phyloP scores from a whole-genome alignment of 1,140 invertebrate genomes.

The Saxidomus purpurata region DNA sequence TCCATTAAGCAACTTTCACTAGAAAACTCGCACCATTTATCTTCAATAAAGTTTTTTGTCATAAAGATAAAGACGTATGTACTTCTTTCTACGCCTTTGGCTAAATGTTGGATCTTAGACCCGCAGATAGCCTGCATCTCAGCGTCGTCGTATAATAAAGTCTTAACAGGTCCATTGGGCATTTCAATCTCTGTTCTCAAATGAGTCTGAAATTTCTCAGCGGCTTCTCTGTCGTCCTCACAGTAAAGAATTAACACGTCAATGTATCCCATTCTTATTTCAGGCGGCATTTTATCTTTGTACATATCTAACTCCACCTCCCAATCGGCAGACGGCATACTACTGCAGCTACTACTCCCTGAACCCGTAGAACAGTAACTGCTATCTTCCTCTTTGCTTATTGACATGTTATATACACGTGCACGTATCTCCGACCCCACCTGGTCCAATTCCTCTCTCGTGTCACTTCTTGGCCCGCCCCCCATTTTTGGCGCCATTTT shows the following conservation, averaged over 20 bases:
- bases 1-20: slow-evolving; percentile 76
- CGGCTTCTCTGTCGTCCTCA: slow-evolving; percentile 66
- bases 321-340: slow-evolving; percentile 34
- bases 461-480: neutral
- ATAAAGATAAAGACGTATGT: slow-evolving; percentile 76
- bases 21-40: slow-evolving; percentile 73
- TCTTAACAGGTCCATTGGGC: slow-evolving; percentile 44
- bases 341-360: neutral
- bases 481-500: neutral
- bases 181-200: slow-evolving; percentile 68
- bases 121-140: slow-evolving; percentile 59
- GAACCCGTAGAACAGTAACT: slow-evolving; percentile 39
- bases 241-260: slow-evolving; percentile 75
- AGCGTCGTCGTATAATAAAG: slow-evolving; percentile 69
- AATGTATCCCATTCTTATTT: slow-evolving; percentile 65
- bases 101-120: slow-evolving; percentile 66
- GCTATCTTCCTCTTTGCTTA: slow-evolving; percentile 5
- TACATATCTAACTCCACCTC: slow-evolving; percentile 41
- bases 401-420: neutral
- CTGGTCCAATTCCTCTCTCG: neutral
- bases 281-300: slow-evolving; percentile 55
- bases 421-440: neutral
- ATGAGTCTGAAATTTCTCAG: slow-evolving; percentile 63
- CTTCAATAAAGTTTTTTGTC: slow-evolving; percentile 71
- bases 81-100: slow-evolving; percentile 67